Conservation (phyloP, 1,140 invertebrate species). For the Apocrypta bakeri region DNA sequence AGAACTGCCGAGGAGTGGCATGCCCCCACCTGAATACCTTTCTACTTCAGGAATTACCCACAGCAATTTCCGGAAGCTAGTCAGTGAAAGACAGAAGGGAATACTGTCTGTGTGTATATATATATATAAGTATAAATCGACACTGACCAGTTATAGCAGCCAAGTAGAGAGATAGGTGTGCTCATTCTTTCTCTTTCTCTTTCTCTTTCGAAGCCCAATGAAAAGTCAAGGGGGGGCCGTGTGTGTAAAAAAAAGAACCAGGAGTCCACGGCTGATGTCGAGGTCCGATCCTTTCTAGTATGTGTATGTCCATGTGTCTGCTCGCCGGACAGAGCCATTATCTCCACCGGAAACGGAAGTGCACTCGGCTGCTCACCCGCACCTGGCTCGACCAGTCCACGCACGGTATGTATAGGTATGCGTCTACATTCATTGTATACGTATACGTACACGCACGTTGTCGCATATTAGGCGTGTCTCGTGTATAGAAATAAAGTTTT, state of each 20-base stretch:
- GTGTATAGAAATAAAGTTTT: not conserved
- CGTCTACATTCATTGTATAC: too few species aligned
- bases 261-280: not conserved
- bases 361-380: constrained; percentile 71
- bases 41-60: constrained; percentile 39
- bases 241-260: constrained; percentile 1
- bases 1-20: not conserved
- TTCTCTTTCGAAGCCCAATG: constrained; percentile 23
- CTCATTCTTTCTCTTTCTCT: too few species aligned
- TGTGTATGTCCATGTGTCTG: not conserved
- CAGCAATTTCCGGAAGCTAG: constrained; percentile 40
- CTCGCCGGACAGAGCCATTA: constrained; percentile 67
- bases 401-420: not conserved
- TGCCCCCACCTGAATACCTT: not conserved
- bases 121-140: not conserved
- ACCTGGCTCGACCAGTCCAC: constrained; percentile 61
- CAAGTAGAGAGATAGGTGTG: constrained; percentile 8
- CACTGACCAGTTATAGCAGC: constrained; percentile 37
- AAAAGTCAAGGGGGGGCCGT: constrained; percentile 8
- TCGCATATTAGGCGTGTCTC: not conserved
- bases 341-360: constrained; percentile 72
- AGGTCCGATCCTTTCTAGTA: not conserved
- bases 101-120: not conserved
- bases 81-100: too few species aligned
- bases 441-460: not conserved